Conservation (phyloP, 2,797 vertebrate genomes). For the Spheniscus humboldti region DNA sequence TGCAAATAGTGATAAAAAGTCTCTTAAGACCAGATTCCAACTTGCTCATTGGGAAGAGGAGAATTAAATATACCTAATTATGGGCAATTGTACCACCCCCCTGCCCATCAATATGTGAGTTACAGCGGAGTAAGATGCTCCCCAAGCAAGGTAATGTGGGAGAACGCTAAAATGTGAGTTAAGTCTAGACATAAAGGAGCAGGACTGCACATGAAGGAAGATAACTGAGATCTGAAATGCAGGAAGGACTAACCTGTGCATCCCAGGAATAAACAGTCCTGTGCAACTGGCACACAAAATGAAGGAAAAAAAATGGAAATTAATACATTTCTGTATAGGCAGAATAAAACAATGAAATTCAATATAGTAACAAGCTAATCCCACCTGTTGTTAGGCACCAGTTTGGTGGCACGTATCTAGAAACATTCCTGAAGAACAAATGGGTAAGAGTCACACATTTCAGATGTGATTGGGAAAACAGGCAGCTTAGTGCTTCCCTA, state of each 20-base stretch:
- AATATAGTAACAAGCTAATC: not conserved
- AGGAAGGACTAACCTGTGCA: not conserved
- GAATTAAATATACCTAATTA: not conserved
- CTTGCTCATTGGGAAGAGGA: not conserved
- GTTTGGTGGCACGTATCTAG: not conserved
- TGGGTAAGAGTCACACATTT: not conserved
- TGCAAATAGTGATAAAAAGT: not conserved
- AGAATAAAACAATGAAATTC: not conserved
- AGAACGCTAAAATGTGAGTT: not conserved
- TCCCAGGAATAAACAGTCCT: not conserved
- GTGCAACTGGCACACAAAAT: not conserved
- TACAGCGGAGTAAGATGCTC: not conserved
- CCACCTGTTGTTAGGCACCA: not conserved
- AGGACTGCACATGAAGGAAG: not conserved
- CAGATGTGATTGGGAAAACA: not conserved
- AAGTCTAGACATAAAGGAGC: not conserved
- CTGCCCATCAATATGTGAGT: not conserved
- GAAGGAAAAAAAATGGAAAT: not conserved
- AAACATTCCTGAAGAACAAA: not conserved
- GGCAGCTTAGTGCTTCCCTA: not conserved
- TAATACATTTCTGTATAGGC: not conserved
- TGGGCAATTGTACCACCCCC: not conserved
- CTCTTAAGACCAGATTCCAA: not conserved
- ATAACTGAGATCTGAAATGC: not conserved
- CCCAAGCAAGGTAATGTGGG: accelerated